A percentile compares a stretch with the other conserved stretches of the same genome.
phyloP scores from a whole-genome alignment of 2,113 vertebrate genomes.

The Bos javanicus region DNA sequence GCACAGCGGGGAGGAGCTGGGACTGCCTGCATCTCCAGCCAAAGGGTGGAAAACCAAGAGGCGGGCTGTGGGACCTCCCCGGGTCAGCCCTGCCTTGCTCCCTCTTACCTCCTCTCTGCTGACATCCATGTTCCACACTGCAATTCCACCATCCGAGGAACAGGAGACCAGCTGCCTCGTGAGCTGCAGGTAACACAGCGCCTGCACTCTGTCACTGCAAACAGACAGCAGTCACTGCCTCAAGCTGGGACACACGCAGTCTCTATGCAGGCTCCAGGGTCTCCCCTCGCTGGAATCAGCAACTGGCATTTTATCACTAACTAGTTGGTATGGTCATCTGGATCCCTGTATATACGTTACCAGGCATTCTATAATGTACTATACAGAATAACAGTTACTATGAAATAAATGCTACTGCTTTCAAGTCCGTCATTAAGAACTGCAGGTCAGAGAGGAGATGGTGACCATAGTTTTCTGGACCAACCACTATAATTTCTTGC shows the following conservation, averaged over 20 bases:
- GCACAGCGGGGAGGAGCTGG: accelerated
- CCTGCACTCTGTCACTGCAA: slow-evolving; percentile 93
- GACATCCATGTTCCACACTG: slow-evolving; percentile 98
- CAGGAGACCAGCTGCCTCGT: slow-evolving; percentile 94
- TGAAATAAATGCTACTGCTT: not conserved
- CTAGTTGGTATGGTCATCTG: accelerated
- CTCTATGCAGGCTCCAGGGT: not conserved
- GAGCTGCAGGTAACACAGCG: slow-evolving; percentile 91
- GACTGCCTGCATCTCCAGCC: accelerated
- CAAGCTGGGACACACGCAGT: not conserved
- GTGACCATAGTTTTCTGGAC: not conserved
- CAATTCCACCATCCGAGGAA: slow-evolving; percentile 94
- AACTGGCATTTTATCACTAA: not conserved
- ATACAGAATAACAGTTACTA: not conserved
- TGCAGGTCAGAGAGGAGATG: not conserved
- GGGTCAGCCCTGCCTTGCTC: accelerated
- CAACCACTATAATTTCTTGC: not conserved
- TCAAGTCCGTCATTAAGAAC: not conserved
- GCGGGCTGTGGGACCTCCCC: accelerated
- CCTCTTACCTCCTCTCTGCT: slow-evolving; percentile 91
- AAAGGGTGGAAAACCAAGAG: accelerated
- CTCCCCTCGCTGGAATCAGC: not conserved
- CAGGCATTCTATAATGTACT: not conserved
- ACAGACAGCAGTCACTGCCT: not conserved
- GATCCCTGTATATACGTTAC: not conserved